A percentile compares a stretch with the other conserved stretches of the same genome.
Conservation (phyloP, 1,140 invertebrate genomes). For the Onthophagus taurus region DNA sequence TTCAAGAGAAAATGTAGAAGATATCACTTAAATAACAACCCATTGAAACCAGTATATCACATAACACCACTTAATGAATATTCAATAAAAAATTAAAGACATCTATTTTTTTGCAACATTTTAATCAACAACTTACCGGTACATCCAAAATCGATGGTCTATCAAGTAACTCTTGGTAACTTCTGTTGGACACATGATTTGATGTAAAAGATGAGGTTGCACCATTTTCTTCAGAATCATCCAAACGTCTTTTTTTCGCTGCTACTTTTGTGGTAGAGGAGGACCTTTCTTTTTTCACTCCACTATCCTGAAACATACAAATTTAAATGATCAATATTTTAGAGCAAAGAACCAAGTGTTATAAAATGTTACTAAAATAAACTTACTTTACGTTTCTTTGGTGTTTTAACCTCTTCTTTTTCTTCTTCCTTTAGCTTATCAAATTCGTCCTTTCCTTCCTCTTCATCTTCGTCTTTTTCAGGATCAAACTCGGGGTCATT, state of each 20-base stretch:
- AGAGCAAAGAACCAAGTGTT: background rate
- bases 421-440: constrained; percentile 56
- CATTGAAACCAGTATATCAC: no score
- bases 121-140: constrained; percentile 46
- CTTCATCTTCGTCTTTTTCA: constrained; percentile 2
- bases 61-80: no score
- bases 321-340: background rate
- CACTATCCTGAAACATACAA: background rate
- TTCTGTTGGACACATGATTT: constrained; percentile 18
- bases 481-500: constrained; percentile 33
- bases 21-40: no score
- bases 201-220: constrained; percentile 11
- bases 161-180: constrained; percentile 43
- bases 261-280: constrained; percentile 13
- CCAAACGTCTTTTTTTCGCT: constrained; percentile 11
- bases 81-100: no score
- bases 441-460: constrained; percentile 39
- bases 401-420: constrained; percentile 30
- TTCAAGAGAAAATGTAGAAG: no score
- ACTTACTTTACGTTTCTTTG: constrained; percentile 9
- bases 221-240: constrained; percentile 16
- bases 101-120: no score
- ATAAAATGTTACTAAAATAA: background rate
- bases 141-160: constrained; percentile 55
- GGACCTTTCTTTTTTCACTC: constrained; percentile 14